Conservation (phyloP, 2,113 vertebrate species). For the Pteronura brasiliensis region DNA sequence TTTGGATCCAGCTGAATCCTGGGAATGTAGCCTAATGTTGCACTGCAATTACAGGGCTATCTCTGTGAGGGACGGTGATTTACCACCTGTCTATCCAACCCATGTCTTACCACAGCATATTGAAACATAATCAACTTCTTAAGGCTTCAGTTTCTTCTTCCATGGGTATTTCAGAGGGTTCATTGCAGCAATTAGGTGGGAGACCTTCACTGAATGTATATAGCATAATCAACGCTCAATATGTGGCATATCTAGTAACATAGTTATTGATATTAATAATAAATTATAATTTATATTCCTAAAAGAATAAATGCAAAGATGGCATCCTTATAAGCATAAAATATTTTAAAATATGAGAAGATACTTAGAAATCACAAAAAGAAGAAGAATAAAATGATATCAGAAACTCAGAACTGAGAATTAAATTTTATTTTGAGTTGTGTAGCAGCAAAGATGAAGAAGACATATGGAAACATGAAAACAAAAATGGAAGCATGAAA, state of each 20-base stretch:
- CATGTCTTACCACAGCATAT: background rate
- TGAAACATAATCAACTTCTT: background rate
- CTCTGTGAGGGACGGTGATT: background rate
- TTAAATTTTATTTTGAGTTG: background rate
- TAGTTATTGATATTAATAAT: background rate
- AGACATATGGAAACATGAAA: background rate
- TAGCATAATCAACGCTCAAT: background rate
- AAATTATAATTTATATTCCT: background rate
- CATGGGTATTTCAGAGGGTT: background rate
- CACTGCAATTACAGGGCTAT: background rate
- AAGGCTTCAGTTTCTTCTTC: background rate
- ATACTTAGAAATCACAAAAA: background rate
- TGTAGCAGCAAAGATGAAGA: background rate
- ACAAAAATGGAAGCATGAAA: background rate
- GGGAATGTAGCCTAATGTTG: background rate
- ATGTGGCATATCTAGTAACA: background rate
- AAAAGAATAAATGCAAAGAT: background rate
- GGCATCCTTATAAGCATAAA: background rate
- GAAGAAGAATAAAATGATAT: background rate
- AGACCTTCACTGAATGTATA: background rate
- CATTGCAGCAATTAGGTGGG: background rate
- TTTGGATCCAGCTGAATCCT: background rate
- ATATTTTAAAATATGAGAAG: background rate
- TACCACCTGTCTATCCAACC: background rate
- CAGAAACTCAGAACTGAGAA: background rate